Evolutionary conservation across 2,113 vertebrate genomes (phyloP), one percentile per base, ranked within the genome.

Genomic region (Symphodus melops): DNA sequence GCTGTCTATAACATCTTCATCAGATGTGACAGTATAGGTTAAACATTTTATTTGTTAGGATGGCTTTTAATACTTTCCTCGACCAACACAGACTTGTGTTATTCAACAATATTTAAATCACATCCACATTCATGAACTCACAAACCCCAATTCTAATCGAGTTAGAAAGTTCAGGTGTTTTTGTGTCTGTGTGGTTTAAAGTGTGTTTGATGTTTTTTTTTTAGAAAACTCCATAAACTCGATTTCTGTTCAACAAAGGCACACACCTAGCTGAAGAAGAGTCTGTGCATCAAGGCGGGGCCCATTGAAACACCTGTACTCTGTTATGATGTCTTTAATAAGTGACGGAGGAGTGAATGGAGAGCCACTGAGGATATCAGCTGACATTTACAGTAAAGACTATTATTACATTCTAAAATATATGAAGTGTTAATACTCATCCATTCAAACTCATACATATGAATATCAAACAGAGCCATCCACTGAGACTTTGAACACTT

Each of bases 261-360:
- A 46, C 44, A 17, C 3, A 48, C 46, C 16, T 7, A 48, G 46
- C 46, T 48, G 1, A 17, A 17, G 28, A 19, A 17, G 17, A 48
- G 17, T 19, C 46, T 48, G 63, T 63, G 61, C 70, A 51, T 19
- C 51, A 55, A 19, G 17, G 46, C 17, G 17, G 28, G 14, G 7
- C 46, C 46, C 46, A 48, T 48, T 16, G 16, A 48, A 48, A 41
- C 46, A 48, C 46, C 46, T 48, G 17, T 14, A 48, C 44, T 4
- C 44, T 17, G 14, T 48, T 48, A 16, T 12, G 42, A 12, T 44
- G 44, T 48, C 5, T 69, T n/a, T n/a, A n/a, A n/a, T n/a, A 77
- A 64, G 62, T 79, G 57, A 25, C 11, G 74, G 74, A 89, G 89
- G 60, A 79, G 68, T 87, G 75, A 86, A 90, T 84, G 85, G 81